phyloP scores from a whole-genome alignment of 2,888 invertebrate species.

The Amphipoea lucens region DNA sequence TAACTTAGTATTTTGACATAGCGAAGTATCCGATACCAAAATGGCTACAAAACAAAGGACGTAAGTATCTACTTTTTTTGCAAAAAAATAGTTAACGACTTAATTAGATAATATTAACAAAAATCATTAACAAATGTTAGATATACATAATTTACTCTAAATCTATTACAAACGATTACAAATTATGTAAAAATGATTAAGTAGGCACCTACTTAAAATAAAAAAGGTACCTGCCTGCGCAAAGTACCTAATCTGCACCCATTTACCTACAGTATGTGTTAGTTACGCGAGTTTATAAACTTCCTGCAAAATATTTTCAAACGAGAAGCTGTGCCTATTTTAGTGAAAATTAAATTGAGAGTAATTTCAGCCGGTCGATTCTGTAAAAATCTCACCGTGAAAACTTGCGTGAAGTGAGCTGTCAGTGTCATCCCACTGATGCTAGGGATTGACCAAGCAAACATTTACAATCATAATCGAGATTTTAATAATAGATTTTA shows the following conservation, averaged over 20 bases:
- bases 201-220: neutral
- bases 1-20: neutral
- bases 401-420: too few species aligned
- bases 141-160: neutral
- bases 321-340: conserved; percentile 1
- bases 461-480: too few species aligned
- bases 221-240: neutral
- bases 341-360: neutral
- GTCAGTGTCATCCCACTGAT: too few species aligned
- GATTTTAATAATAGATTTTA: too few species aligned
- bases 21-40: neutral
- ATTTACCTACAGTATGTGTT: neutral
- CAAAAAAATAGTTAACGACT: neutral
- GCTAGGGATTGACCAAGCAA: too few species aligned
- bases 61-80: neutral
- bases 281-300: conserved; percentile 3
- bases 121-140: neutral
- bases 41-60: neutral
- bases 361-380: too few species aligned
- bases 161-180: neutral
- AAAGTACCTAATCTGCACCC: neutral
- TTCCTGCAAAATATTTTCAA: conserved; percentile 22
- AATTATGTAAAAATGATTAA: neutral
- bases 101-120: too few species aligned
- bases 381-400: too few species aligned